Evolutionary conservation across 2,888 invertebrate genomes (phyloP), one percentile per base, ranked within the genome.

Genomic region (Brachyopa scutellaris): DNA sequence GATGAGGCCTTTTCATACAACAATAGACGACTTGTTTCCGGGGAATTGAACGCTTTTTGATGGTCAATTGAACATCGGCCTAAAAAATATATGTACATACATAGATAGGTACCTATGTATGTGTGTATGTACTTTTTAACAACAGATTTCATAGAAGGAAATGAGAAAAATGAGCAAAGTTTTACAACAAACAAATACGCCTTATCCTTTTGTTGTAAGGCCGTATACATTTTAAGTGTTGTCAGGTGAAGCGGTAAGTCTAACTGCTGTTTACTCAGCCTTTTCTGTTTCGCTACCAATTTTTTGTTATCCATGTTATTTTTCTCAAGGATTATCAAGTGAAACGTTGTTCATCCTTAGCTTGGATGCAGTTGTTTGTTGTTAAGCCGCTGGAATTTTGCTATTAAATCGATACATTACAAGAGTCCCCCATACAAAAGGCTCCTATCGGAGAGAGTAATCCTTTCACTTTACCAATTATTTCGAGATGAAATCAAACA

Each of bases 21-120:
- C 80, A 80, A 82, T 66, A 33, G 33, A 8, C 66, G 70, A 61
- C 77, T 69, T 83, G 67, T 82, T 80, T 84, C 84, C 80, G 83
- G 82, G 23, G 82, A 78, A 83, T 77, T 82, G 80, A 84, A 85
- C 73, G 67, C 78, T 82, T 85, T 85, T 84, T 85, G 67, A 84
- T 84, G 85, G 85, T 85, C 85, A 85, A 85, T 85, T 85, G 85
- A 83, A 76, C 82, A 85, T 85, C 85, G 73, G 45, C 47, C 9
- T 7, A 73, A 45, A 72, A 57, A 78, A 64, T 36, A 45, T 59
- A 57, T 36, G n/a, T 45, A 36, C 1, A 19, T n/a, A 29, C 19
- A 15, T n/a, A n/a, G n/a, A n/a, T n/a, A n/a, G n/a, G n/a, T n/a
- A n/a, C n/a, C n/a, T n/a, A n/a, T n/a, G n/a, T n/a, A n/a, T n/a